These are phyloP conservation scores for Orchesellides sinensis DNA, from an alignment of 2,888 invertebrate species.

Conservation along the genomic window DNA sequence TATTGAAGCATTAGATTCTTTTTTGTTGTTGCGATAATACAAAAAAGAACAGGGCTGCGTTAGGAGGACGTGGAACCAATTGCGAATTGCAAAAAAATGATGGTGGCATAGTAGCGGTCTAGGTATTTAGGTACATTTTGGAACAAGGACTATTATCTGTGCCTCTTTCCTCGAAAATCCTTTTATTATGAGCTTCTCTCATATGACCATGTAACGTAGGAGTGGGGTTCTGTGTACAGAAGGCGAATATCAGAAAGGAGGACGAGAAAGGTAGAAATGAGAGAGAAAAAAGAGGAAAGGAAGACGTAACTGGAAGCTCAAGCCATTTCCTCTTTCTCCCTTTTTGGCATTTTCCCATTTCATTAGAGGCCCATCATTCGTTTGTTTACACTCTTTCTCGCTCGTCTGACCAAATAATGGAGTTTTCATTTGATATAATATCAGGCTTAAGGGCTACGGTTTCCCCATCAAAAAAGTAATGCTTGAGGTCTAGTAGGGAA, in stretches of 20 bases:
- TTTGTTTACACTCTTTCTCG: constrained; percentile 57
- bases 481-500: constrained; percentile 1
- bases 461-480: constrained; percentile 21
- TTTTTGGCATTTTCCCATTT: constrained; percentile 50
- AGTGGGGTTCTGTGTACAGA: constrained; percentile 6
- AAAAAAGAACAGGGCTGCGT: constrained; percentile 23
- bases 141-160: constrained; percentile 5
- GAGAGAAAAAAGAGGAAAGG: constrained; percentile 18
- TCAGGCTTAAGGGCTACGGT: constrained; percentile 23
- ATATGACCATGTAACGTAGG: constrained; percentile 20
- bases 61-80: constrained; percentile 36
- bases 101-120: constrained; percentile 4
- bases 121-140: not conserved
- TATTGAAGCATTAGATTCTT: constrained; percentile 42
- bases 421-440: constrained; percentile 62
- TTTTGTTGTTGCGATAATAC: constrained; percentile 7
- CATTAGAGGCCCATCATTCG: constrained; percentile 55
- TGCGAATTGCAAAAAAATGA: constrained; percentile 7
- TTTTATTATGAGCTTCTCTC: constrained; percentile 37
- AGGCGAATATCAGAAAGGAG: not conserved
- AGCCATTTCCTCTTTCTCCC: constrained; percentile 48
- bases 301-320: constrained; percentile 41
- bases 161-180: constrained; percentile 13
- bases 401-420: constrained; percentile 68
- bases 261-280: constrained; percentile 5